A percentile compares a stretch with the other conserved stretches of the same genome.
Conservation (phyloP, 2,888 invertebrate species). For the Caenorhabditis parvicauda region DNA sequence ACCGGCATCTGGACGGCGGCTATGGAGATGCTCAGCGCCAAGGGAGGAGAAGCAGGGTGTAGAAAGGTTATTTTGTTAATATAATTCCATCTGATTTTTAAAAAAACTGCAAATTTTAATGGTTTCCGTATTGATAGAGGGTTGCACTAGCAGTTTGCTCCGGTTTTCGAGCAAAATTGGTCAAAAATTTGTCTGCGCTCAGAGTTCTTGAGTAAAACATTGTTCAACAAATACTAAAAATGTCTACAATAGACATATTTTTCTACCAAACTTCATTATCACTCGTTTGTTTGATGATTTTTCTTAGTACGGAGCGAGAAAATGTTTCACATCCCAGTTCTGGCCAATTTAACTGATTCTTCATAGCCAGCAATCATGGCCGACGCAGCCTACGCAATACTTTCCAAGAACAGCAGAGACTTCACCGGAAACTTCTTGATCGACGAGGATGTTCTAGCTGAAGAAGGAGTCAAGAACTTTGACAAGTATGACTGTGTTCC, state of each 20-base stretch:
- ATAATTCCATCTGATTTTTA: too few species aligned
- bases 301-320: too few species aligned
- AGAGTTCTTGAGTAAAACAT: too few species aligned
- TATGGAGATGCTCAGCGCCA: constrained; percentile 67
- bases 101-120: too few species aligned
- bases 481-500: constrained; percentile 81
- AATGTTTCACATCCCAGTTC: neutral
- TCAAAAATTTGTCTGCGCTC: too few species aligned
- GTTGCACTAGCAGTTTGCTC: too few species aligned
- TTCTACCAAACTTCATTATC: too few species aligned
- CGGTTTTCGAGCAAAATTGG: too few species aligned
- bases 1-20: constrained; percentile 75
- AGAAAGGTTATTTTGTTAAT: constrained; percentile 15
- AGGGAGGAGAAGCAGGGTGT: constrained; percentile 66
- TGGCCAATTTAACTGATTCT: neutral
- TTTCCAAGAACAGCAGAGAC: constrained; percentile 76
- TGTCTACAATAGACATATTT: neutral
- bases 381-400: constrained; percentile 83
- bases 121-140: too few species aligned
- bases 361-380: constrained; percentile 46
- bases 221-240: neutral
- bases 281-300: too few species aligned
- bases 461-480: constrained; percentile 80
- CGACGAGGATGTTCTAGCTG: constrained; percentile 81
- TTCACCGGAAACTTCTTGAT: constrained; percentile 84